Base-by-base conservation (phyloP, 1,140 invertebrate genomes). In the Formica exsecta region DNA sequence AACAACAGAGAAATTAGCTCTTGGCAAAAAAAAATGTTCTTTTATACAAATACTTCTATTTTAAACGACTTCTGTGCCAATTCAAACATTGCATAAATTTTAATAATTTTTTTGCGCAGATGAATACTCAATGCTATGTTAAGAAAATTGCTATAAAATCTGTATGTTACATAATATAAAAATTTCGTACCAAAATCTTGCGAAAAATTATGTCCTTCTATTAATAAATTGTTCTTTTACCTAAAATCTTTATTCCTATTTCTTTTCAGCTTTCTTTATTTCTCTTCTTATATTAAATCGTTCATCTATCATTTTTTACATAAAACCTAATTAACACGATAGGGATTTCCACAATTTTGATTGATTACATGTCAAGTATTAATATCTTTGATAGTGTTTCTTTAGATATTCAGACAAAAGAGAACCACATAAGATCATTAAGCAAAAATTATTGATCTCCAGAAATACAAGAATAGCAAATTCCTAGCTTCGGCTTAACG, bases 401-500 rank as follows among this genome's bases (percentile, higher is more conserved):
- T 61, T 29, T 25, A 38, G 13, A 25, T 44, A 57, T 22, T 48
- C 19, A 13, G 22, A 68, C 13, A 32, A 71, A 32, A 71, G 61
- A 77, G 77, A 85, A 64, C 73, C 6, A 22, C 51, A 29, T 48
- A 64, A 44, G 8, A 51, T 41, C 41, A n/a, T n/a, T 8, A 57
- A 54, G 19, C 9, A 59, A 51, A 71, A 71, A n/a, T 59, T 65
- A 85, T 87, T 79, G 77, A 85, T 86, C 51, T 74, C 68, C 62
- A 73, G 51, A 80, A 71, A 61, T 74, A 87, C 89, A 68, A 93
- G 91, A 87, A 89, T 90, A 91, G 90, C 91, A 91, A 94, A 92
- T 94, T 92, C 83, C 83, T 77, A 81, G 87, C 90, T 88, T 91
- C 86, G 87, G 89, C 88, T 93, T 91, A 89, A 87, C 88, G 80